Evolutionary conservation across 2,113 vertebrate genomes (phyloP).

Genomic region (Oreocharis arfaki): DNA sequence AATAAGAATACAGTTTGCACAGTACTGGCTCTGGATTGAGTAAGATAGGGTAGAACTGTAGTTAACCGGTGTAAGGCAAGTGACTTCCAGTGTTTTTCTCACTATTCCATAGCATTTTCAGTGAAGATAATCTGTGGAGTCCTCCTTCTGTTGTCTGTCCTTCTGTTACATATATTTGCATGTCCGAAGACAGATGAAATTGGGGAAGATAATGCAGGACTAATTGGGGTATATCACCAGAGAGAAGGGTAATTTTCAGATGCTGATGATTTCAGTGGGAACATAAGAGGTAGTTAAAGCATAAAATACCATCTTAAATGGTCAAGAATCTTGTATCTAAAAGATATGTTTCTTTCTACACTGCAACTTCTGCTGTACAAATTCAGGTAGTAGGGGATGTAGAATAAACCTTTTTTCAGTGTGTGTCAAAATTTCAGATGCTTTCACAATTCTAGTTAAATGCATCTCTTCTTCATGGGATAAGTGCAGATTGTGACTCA

Average conservation of each 20-base stretch:
- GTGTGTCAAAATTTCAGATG: not conserved
- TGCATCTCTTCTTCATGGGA: not conserved
- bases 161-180: not conserved
- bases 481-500: not conserved
- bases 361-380: not conserved
- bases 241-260: not conserved
- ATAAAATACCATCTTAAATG: not conserved
- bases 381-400: not conserved
- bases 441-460: not conserved
- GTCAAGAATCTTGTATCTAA: not conserved
- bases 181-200: not conserved
- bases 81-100: not conserved
- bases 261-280: not conserved
- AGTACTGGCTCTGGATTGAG: not conserved
- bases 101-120: not conserved
- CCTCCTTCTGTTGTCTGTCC: not conserved
- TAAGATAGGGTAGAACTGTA: not conserved
- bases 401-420: not conserved
- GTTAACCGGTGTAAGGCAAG: not conserved
- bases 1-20: not conserved
- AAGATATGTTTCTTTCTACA: not conserved
- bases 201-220: not conserved
- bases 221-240: not conserved
- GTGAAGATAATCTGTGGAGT: not conserved
- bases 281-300: not conserved